Base-by-base conservation (phyloP, 2,113 vertebrate species). In the Eulemur rufifrons region DNA sequence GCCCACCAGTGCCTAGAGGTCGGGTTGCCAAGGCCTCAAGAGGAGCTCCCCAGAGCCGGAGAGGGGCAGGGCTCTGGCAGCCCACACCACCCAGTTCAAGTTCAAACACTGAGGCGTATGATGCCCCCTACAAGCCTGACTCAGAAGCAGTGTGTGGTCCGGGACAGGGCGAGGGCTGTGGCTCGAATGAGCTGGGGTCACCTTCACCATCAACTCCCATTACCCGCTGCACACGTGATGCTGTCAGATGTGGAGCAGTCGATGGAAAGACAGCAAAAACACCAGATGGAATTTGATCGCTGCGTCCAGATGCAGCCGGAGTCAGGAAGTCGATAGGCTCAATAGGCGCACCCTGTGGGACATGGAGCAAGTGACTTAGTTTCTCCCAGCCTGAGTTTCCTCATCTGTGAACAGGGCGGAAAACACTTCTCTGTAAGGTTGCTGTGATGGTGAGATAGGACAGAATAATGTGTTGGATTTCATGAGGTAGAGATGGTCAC, bases 161-260 rank as follows among this genome's bases (percentile, higher is more conserved):
- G 2, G 21, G 37, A 23, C 10, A 42, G 87, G 29, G 32, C 0
- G 0, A 42, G 34, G 45, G 8, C 87, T 32, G 17, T 18, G 29
- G 77, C 77, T 82, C 11, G 0, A 54, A 54, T n/a, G 45, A 69
- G 50, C 68, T 3, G 15, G n/a, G 27, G 83, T 95, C 63, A 78
- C 86, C 89, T 91, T 91, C 37, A 12, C 80, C 56, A 71, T 89
- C 97, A 90, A 21, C 80, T 88, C 73, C 73, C 21, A 18, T 93
- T 29, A 86, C 54, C 71, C 63, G 50, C 29, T 34, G 37, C 45
- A 10, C 50, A 63, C 78, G 17, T 4, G 4, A 15, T 11, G 20
- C 13, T n/a, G 29, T 59, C 39, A 8, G 34, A 39, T 39, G 32
- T 32, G 54, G 85, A 81, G 56, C 17, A 4, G 81, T 80, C 45